Evolutionary conservation across 2,888 invertebrate species (phyloP), one percentile per base, ranked within the genome.

Genomic region (Synergus laeviventris): DNA sequence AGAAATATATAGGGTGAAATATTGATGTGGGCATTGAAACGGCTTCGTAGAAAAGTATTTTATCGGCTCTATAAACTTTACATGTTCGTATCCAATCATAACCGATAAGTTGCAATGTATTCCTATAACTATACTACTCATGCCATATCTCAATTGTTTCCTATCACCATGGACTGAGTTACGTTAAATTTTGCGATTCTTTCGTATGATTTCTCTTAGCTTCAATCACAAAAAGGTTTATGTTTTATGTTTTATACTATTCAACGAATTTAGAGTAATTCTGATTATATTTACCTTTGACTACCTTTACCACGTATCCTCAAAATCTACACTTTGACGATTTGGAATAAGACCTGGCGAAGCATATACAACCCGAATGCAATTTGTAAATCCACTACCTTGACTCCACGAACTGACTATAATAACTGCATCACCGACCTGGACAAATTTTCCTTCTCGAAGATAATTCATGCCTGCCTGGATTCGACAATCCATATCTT

Each of bases 371-470:
- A 96, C 91, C 81, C 94, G 92, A 92, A 95, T 93, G 0, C 94
- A 94, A 87, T 96, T 95, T 0, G 95, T 94, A 85, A 93, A 94
- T 0, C 95, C 95, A 1, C 94, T 91, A 1, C 94, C 95, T 77
- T 94, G 93, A 82, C 93, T 93, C 93, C 94, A 95, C 1, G 96
- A 95, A n/a, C 94, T 94, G 16, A 97, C 92, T 21, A 95, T 90
- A 31, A 96, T 92, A 5, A 97, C 87, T 0, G 94, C 93, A 86
- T 96, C 95, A 0, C 95, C 95, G 14, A 92, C 91, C 81, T 93
- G 92, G 45, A 96, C 91, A 86, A 95, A 94, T 0, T 94, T 94
- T 56, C 92, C 91, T 12, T 91, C 91, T 88, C 94, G 93, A 7
- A 94, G 95, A 89, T 94, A 93, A 73, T 93, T 93, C 9, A 93